phyloP scores from a whole-genome alignment of 2,797 vertebrate genomes.

The Lepilemur ruficaudatus region DNA sequence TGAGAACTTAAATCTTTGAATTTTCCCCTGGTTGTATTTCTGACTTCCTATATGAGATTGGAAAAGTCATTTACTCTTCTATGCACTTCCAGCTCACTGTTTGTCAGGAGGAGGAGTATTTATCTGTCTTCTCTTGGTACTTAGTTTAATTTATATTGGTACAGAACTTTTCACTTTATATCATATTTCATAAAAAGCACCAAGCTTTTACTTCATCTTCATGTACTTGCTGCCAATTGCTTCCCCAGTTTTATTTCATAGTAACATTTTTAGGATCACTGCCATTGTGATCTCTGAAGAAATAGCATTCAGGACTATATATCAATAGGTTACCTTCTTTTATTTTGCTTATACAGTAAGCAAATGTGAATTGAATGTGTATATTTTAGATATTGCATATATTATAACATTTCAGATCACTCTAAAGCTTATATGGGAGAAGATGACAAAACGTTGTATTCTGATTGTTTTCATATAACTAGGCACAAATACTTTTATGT shows the following conservation, averaged over 20 bases:
- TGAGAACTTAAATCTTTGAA: constrained; percentile 45
- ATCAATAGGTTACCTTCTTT: background rate
- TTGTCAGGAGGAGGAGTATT: constrained; percentile 32
- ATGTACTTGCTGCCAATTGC: constrained; percentile 48
- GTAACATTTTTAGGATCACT: constrained; percentile 64
- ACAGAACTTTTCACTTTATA: constrained; percentile 40
- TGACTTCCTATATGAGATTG: constrained; percentile 33
- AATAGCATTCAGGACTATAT: background rate
- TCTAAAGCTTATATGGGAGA: background rate
- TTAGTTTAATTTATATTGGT: constrained; percentile 57
- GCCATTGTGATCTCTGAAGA: constrained; percentile 34
- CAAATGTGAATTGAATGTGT: constrained; percentile 20
- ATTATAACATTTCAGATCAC: background rate
- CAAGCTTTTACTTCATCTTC: constrained; percentile 62
- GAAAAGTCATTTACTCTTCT: constrained; percentile 56
- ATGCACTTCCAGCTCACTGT: background rate
- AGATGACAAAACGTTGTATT: background rate
- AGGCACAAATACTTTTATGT: background rate
- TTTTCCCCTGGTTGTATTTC: constrained; percentile 50
- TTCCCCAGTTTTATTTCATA: constrained; percentile 56
- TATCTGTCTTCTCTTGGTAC: constrained; percentile 6
- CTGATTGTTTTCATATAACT: background rate
- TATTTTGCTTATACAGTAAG: constrained; percentile 30
- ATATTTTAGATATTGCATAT: background rate
- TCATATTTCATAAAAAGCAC: constrained; percentile 59